These are phyloP conservation scores for Loripinus fragilis DNA, from an alignment of 2,888 invertebrate species.

Conservation along the genomic window DNA sequence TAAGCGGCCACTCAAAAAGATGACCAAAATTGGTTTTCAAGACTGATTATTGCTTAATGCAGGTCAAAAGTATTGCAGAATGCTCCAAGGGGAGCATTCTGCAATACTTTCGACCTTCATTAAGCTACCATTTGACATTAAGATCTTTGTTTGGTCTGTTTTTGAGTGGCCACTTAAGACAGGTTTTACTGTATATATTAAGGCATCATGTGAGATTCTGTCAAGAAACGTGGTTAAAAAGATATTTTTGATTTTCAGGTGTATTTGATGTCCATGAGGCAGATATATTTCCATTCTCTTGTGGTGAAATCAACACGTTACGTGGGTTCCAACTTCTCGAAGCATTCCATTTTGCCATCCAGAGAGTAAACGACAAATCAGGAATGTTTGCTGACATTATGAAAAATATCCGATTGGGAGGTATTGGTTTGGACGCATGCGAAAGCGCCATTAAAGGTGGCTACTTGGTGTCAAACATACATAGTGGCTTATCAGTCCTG, in stretches of 20 bases:
- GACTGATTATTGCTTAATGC: no score
- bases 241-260: conserved; percentile 62
- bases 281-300: conserved; percentile 72
- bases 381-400: conserved; percentile 76
- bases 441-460: conserved; percentile 72
- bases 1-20: no score
- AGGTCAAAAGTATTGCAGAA: no score
- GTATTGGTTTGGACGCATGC: conserved; percentile 79
- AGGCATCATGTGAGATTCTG: no score
- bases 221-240: no score
- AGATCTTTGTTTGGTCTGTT: no score
- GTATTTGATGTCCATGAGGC: conserved; percentile 79
- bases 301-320: conserved; percentile 76
- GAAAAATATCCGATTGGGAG: conserved; percentile 75
- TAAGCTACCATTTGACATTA: no score
- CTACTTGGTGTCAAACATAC: conserved; percentile 79
- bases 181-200: no score
- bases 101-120: no score
- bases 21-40: no score
- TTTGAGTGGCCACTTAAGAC: no score
- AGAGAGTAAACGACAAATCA: conserved; percentile 75
- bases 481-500: conserved; percentile 70
- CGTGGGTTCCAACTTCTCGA: conserved; percentile 79
- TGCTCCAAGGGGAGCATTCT: no score
- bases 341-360: conserved; percentile 80